phyloP scores from a whole-genome alignment of 2,888 invertebrate genomes.

The Plebejus argus region DNA sequence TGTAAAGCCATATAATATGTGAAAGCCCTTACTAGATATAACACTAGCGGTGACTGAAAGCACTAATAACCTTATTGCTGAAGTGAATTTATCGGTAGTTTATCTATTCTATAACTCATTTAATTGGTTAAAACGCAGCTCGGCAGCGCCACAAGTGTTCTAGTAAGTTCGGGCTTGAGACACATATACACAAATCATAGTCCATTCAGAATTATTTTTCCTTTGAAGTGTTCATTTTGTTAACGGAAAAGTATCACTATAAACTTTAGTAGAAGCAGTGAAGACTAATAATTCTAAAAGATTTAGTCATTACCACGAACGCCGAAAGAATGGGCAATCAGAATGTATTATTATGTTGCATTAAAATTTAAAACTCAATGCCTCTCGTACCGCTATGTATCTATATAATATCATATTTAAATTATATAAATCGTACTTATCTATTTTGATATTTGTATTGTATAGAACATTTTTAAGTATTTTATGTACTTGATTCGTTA shows the following conservation, averaged over 20 bases:
- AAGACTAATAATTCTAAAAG: not conserved
- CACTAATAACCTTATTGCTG: not conserved
- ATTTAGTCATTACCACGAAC: not conserved
- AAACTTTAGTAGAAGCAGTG: not conserved
- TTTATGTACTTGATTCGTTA: conserved; percentile 46
- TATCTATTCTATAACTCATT: not conserved
- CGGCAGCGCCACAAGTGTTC: not conserved
- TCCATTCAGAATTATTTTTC: not conserved
- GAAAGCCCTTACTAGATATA: not conserved
- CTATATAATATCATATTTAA: conserved; percentile 42
- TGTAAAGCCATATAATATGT: not conserved
- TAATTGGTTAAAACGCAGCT: not conserved
- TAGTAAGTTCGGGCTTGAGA: not conserved
- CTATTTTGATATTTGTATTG: conserved; percentile 47
- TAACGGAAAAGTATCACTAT: not conserved
- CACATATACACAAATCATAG: not conserved
- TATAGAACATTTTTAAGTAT: conserved; percentile 45
- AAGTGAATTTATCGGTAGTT: not conserved
- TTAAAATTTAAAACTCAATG: conserved; percentile 45
- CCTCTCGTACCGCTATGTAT: conserved; percentile 39
- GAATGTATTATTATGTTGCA: conserved; percentile 36
- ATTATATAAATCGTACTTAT: conserved; percentile 45
- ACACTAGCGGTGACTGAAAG: not conserved
- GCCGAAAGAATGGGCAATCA: not conserved
- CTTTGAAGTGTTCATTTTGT: not conserved